Base-by-base conservation (phyloP, 1,140 invertebrate genomes). In the Euwallacea fornicatus region DNA sequence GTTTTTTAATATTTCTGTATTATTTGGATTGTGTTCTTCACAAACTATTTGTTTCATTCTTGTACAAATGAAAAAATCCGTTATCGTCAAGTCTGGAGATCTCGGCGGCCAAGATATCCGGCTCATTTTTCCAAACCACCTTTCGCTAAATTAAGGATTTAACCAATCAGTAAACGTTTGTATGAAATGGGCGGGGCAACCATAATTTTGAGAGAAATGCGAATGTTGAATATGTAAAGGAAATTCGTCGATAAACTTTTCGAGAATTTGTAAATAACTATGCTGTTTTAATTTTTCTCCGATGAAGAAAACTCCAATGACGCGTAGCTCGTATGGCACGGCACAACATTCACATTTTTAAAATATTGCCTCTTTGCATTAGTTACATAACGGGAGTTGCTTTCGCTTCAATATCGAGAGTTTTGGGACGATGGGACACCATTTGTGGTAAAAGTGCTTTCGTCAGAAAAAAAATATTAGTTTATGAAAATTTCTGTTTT, bases 401-500 rank as follows among this genome's bases (percentile, higher is more conserved):
- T 33, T 16, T 58, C 21, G 7, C n/a, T 16, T 7, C 55, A 58
- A 58, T 16, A 58, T 9, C 55, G 55, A 13, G 8, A 13, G 16
- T 58, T 58, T 58, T 33, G 21, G 21, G 21, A 33, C 21, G 4
- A 33, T 4, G 21, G 21, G 21, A 33, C 21, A 33, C 21, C 21
- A 33, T 33, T 33, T 33, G 21, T 33, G 4, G 21, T 33, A 33
- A 33, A 33, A 33, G 21, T 33, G 21, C 21, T 33, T 33, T 33
- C 21, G 21, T 33, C 21, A 33, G 21, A 33, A 33, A 33, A 33
- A 33, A n/a, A n/a, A n/a, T n/a, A n/a, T n/a, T n/a, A n/a, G 10
- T 66, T 66, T 66, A 71, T 46, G 42, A 66, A 65, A 71, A 65
- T 64, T 56, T 65, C 60, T 33, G 47, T 70, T 46, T 53, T 71